phyloP scores from a whole-genome alignment of 2,888 invertebrate genomes.

The Caenorhabditis panamensis region DNA sequence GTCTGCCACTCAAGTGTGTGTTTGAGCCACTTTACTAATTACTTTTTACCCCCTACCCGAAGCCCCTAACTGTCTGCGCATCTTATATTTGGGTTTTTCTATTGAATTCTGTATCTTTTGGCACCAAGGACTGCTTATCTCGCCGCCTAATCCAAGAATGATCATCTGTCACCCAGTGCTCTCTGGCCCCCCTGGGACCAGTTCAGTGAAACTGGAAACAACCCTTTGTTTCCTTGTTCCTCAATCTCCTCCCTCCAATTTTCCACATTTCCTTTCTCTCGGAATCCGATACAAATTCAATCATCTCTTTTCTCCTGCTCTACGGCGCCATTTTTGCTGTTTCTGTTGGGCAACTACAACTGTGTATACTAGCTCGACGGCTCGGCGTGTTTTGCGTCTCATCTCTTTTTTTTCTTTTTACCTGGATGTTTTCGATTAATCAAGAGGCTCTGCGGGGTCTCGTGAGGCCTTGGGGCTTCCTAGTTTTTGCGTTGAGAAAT shows the following conservation, averaged over 20 bases:
- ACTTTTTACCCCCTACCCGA: slow-evolving; percentile 19
- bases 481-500: too few species aligned
- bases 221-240: neutral
- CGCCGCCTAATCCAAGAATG: slow-evolving; percentile 38
- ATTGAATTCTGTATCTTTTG: too few species aligned
- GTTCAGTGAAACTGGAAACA: slow-evolving; percentile 17
- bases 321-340: neutral
- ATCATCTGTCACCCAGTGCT: slow-evolving; percentile 50
- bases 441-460: neutral
- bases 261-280: slow-evolving; percentile 5
- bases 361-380: too few species aligned
- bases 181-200: slow-evolving; percentile 6
- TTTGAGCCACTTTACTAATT: slow-evolving; percentile 58
- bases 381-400: too few species aligned
- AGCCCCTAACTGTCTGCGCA: neutral
- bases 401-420: neutral
- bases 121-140: neutral
- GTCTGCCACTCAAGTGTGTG: slow-evolving; percentile 52
- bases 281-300: slow-evolving; percentile 55
- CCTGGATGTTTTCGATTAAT: slow-evolving; percentile 6
- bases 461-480: too few species aligned
- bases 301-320: slow-evolving; percentile 13
- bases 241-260: too few species aligned
- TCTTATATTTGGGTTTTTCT: slow-evolving; percentile 13
- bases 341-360: too few species aligned